Evolutionary conservation across 37 sponge, comb jelly and placozoan species (phyloP), one percentile per base, ranked within the genome.

Genomic region (Halichondria panicea): DNA sequence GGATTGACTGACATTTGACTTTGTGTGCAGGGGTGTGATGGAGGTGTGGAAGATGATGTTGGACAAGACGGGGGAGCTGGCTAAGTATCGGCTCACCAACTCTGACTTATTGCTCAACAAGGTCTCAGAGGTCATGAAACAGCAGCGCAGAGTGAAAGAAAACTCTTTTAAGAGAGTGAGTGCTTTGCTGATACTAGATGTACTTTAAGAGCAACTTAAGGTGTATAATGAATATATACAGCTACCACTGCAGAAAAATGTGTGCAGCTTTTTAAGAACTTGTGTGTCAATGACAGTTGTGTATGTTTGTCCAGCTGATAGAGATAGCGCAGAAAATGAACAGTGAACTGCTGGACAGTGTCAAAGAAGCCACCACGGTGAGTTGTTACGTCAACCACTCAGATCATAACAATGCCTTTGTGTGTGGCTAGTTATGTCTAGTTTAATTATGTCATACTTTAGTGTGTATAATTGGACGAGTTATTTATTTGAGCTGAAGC

Each of bases 1-100:
- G 48, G 22, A 12, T 46, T 30, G 36, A 31, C 53, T 63, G 22
- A 48, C 38, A n/a, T n/a, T 28, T 78, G 12, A 24, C 22, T 42
- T 66, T 31, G 5, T 70, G 25, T 67, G 34, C 58, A 88, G 89
- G 37, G 84, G 84, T 32, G 62, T 88, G 27, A 15, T 89, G 30
- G 94, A 88, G 75, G 75, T 93, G 0, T 93, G 91, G 87, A 77
- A 81, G 45, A 18, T 61, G 41, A 36, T 93, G 39, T 38, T 93
- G 32, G 83, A 85, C 53, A 81, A 76, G 66, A 86, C 91, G 19
- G 91, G 81, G 3, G 76, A 78, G 18, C 21, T 82, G 55, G 79
- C 79, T 9, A 74, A 77, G 58, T 22, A 46, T 3, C 63, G 75
- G 43, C 36, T 63, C 45, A 70, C 42, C 0, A 52, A 86, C 38